Conservation (phyloP, 2,113 vertebrate species). For the Dryoscopus gambensis region DNA sequence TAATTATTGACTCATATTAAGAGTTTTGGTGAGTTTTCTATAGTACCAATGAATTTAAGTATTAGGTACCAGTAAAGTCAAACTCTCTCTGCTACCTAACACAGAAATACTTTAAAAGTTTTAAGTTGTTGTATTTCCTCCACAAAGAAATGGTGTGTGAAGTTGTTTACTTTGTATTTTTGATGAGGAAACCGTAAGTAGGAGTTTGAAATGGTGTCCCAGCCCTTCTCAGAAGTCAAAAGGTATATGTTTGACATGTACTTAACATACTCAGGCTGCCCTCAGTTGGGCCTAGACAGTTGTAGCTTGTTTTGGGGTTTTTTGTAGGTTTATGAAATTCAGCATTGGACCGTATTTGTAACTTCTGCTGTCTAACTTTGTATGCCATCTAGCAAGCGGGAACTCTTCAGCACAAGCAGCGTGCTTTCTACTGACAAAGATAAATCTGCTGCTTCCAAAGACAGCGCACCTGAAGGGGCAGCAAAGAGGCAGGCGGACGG, state of each 20-base stretch:
- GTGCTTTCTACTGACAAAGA: constrained; percentile 23
- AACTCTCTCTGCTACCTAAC: neutral
- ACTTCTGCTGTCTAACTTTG: neutral
- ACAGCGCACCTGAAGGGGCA: neutral
- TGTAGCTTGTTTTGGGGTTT: neutral
- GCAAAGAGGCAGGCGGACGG: neutral
- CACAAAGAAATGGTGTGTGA: neutral
- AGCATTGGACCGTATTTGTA: neutral
- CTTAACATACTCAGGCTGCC: neutral
- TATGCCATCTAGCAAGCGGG: constrained; percentile 26
- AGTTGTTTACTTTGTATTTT: neutral
- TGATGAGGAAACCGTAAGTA: neutral
- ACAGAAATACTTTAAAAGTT: neutral
- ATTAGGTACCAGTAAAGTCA: neutral
- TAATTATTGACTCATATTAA: neutral
- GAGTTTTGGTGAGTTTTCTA: neutral
- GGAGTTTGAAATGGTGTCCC: neutral
- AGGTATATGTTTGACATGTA: neutral
- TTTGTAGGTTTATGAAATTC: neutral
- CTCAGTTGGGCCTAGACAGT: neutral
- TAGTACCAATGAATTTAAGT: neutral
- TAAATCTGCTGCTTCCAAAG: neutral
- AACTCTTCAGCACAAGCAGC: constrained; percentile 44
- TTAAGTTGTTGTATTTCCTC: neutral
- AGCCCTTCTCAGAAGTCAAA: neutral